These are phyloP conservation scores for Epinephelus lanceolatus DNA, from an alignment of 2,113 vertebrate genomes.

Conservation along the genomic window DNA sequence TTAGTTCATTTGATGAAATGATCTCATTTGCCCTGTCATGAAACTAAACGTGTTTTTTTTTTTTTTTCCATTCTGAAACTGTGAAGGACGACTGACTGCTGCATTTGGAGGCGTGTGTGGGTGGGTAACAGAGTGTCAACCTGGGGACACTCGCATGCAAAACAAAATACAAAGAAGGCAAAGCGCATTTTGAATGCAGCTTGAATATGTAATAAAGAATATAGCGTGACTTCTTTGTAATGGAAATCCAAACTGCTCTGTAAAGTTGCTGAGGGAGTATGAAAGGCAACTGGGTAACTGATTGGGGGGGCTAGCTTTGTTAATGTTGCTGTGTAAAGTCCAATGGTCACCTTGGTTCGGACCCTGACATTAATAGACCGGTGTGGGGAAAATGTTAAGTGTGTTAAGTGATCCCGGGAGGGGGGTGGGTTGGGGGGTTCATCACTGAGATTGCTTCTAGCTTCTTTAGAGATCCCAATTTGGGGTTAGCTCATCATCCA, in stretches of 20 bases:
- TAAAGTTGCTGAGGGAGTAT: conserved; percentile 33
- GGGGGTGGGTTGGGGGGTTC: conserved; percentile 20
- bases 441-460: conserved; percentile 44
- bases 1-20: conserved; percentile 57
- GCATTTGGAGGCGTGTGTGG: conserved; percentile 55
- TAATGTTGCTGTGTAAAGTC: conserved; percentile 59
- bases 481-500: conserved; percentile 76
- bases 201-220: conserved; percentile 59
- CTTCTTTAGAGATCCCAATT: conserved; percentile 67
- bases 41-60: conserved; percentile 47
- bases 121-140: conserved; percentile 34
- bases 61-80: conserved; percentile 46
- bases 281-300: conserved; percentile 1
- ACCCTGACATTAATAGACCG: conserved; percentile 67
- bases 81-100: conserved; percentile 56
- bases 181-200: conserved; percentile 49
- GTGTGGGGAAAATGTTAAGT: conserved; percentile 75
- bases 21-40: conserved; percentile 62
- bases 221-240: conserved; percentile 37
- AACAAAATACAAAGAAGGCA: conserved; percentile 44
- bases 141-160: conserved; percentile 47
- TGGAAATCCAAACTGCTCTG: conserved; percentile 43
- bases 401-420: conserved; percentile 72
- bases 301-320: conserved; percentile 17
- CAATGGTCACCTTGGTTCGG: conserved; percentile 67